These are phyloP conservation scores for Pelagia noctiluca DNA, from an alignment of 30 jellyfish, hydroid and myxozoan species.

Conservation along the genomic window DNA sequence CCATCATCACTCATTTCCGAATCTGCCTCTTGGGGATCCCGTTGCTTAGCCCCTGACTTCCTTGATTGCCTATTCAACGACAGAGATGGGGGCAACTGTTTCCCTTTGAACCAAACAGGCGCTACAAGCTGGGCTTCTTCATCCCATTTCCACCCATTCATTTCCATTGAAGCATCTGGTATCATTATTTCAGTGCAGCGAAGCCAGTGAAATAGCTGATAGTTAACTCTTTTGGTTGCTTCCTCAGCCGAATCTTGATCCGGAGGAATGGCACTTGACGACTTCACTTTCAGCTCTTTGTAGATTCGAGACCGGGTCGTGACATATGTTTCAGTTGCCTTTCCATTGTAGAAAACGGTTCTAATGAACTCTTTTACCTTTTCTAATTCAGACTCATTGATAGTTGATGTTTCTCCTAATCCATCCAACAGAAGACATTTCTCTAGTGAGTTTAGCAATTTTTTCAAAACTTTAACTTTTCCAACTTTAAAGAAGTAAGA, in stretches of 20 bases:
- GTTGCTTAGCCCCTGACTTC: neutral
- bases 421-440: constrained; percentile 34
- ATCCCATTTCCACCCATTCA: constrained; percentile 40
- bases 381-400: constrained; percentile 15
- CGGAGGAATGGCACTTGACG: constrained; percentile 26
- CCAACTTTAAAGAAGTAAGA: constrained; percentile 37
- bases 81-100: constrained; percentile 31
- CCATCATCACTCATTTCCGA: constrained; percentile 30
- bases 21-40: constrained; percentile 33
- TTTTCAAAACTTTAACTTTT: constrained; percentile 30
- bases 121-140: constrained; percentile 20
- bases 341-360: constrained; percentile 34
- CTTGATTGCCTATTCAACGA: neutral
- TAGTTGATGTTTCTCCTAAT: constrained; percentile 19
- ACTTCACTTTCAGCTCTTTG: constrained; percentile 19
- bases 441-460: constrained; percentile 3
- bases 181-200: constrained; percentile 4
- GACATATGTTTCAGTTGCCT: constrained; percentile 22
- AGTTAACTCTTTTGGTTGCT: constrained; percentile 39
- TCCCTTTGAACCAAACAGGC: constrained; percentile 32
- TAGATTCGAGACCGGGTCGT: constrained; percentile 7
- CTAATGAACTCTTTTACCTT: constrained; percentile 35
- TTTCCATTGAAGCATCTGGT: constrained; percentile 4
- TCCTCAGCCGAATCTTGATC: constrained; percentile 42
- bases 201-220: constrained; percentile 44